Evolutionary conservation across 2,113 vertebrate species (phyloP).

Genomic region (Salvelinus fontinalis): DNA sequence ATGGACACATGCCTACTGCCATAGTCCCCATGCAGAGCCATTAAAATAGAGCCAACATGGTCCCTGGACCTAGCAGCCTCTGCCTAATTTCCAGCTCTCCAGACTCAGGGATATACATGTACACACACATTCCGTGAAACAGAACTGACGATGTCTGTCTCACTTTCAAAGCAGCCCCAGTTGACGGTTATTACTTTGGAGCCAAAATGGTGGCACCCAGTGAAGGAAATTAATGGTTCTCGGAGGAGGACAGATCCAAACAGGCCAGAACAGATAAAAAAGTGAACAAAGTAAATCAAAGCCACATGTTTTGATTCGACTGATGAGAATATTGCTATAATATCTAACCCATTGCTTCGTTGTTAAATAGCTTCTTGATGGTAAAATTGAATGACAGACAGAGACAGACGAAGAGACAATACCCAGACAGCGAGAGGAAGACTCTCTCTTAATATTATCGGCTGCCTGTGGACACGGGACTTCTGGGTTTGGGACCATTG

Average conservation of each 20-base stretch:
- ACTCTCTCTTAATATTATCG: background rate
- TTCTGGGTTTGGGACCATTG: background rate
- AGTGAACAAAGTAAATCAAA: background rate
- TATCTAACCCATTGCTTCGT: background rate
- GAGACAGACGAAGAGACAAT: background rate
- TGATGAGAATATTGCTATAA: background rate
- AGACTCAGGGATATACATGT: background rate
- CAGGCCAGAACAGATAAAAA: background rate
- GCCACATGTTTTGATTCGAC: background rate
- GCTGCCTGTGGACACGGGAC: background rate
- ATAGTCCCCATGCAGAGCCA: background rate
- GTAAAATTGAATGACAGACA: background rate
- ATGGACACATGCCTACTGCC: slow-evolving; percentile 25
- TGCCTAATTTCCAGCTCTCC: slow-evolving; percentile 7
- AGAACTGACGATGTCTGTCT: background rate
- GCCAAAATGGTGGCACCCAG: slow-evolving; percentile 21
- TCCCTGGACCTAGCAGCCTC: background rate
- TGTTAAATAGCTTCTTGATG: no score
- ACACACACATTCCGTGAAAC: background rate
- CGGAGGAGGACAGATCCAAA: background rate
- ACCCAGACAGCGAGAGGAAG: background rate
- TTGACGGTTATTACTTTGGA: background rate
- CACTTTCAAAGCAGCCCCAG: background rate
- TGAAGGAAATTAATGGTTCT: background rate
- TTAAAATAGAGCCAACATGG: background rate